Conservation (phyloP, 2,113 vertebrate species). For the Tragelaphus strepsiceros region DNA sequence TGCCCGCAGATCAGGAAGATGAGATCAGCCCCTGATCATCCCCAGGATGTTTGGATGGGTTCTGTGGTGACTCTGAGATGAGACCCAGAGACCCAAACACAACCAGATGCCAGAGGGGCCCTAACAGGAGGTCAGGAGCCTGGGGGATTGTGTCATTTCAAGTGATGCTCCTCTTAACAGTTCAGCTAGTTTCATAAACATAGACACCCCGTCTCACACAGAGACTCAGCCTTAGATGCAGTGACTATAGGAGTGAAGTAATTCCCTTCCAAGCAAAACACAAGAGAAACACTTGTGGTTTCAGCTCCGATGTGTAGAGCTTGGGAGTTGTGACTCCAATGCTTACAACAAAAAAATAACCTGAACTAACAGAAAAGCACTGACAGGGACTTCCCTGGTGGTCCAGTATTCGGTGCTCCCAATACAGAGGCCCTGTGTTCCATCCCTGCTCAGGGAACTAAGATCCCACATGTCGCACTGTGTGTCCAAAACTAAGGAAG, state of each 20-base stretch:
- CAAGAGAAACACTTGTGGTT: not conserved
- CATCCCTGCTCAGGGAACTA: not conserved
- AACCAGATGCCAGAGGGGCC: not conserved
- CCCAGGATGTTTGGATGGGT: not conserved
- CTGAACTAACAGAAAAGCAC: not conserved
- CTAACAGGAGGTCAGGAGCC: not conserved
- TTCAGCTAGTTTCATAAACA: not conserved
- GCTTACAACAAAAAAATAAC: not conserved
- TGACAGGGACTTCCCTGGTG: not conserved
- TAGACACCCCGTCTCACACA: no score
- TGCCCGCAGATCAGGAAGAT: not conserved
- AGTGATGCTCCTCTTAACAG: not conserved
- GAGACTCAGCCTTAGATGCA: not conserved
- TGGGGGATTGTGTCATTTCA: not conserved
- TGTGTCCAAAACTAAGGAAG: not conserved
- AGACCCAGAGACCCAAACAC: not conserved
- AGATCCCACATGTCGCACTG: not conserved
- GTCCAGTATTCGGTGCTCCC: not conserved
- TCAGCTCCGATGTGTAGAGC: not conserved
- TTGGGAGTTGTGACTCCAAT: not conserved
- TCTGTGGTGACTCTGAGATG: not conserved
- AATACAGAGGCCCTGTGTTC: accelerated
- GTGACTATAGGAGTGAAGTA: no score
- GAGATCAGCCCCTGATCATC: not conserved
- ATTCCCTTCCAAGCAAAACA: not conserved